Conservation (phyloP, 2,113 vertebrate genomes). For the Engystomops pustulosus region DNA sequence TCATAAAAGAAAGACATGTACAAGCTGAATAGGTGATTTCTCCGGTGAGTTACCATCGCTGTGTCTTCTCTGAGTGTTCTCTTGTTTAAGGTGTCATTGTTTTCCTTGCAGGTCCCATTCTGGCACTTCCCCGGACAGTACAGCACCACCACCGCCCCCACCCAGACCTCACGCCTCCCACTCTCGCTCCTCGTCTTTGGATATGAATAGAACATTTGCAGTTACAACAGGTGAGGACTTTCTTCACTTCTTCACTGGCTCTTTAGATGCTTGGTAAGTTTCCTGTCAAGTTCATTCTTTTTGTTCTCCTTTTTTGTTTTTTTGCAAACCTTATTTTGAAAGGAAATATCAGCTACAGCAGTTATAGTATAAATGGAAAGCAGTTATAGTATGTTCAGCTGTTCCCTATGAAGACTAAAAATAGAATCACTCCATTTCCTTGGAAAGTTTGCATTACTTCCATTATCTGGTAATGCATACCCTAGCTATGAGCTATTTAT, state of each 20-base stretch:
- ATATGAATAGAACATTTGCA: conserved; percentile 94
- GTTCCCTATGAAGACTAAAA: no score
- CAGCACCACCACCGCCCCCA: conserved; percentile 91
- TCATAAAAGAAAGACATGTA: background rate
- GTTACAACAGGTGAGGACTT: conserved; percentile 76
- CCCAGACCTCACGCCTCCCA: conserved; percentile 92
- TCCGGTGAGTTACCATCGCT: conserved; percentile 1
- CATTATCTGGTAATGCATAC: no score
- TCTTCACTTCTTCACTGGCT: background rate
- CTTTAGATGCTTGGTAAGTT: background rate
- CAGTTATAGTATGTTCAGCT: no score
- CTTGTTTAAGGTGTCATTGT: conserved; percentile 17
- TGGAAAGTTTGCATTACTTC: no score
- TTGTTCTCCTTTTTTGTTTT: background rate
- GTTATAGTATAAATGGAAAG: no score
- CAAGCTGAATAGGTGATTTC: background rate
- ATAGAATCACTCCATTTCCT: no score
- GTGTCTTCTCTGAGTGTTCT: background rate
- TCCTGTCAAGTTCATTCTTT: background rate
- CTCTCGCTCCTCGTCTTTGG: conserved; percentile 96
- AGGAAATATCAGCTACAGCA: no score
- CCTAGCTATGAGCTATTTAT: no score
- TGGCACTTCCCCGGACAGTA: conserved; percentile 89
- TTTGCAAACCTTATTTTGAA: no score
- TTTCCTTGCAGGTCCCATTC: conserved; percentile 89